Base-by-base conservation (phyloP, 2,797 vertebrate genomes). In the Limnodromus scolopaceus region DNA sequence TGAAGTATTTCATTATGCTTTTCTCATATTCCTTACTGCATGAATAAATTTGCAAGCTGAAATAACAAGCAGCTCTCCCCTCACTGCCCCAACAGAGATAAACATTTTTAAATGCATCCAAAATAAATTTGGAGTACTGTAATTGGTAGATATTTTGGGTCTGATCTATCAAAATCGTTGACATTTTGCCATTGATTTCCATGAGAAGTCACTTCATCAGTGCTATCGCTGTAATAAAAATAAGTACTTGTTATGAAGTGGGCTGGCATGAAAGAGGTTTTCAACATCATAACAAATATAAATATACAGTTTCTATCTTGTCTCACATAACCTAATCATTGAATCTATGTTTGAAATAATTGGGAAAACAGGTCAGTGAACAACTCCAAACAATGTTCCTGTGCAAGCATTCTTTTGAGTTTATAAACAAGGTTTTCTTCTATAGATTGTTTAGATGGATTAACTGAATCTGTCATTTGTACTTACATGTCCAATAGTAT, bases 81-180 rank as follows among this genome's bases (percentile, higher is more conserved):
- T 6, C 22, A 39, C 45, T 71, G n/a, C 23, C 36, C n/a, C 27
- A 60, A 23, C 4, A n/a, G 41, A 84, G 48, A 71, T 60, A 70
- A 89, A 75, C 8, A 61, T 81, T 89, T 92, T 61, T 13, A 71
- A 74, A 93, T 38, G 19, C 19, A 60, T 91, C 48, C 1, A 1
- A 89, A 93, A 85, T 46, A 77, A 54, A 85, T 80, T 77, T 71
- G 16, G 22, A 93, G 64, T 68, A 68, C 49, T 57, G 64, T 78
- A 91, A 46, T 61, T 85, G 68, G 53, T 48, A 85, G 30, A 30
- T 94, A 68, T 95, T 91, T 95, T 70, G 28, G 24, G 17, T 49
- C 30, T 75, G 22, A 93, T 87, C 89, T 93, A 78, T 93, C 72
- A 89, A 92, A 94, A 80, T 51, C 41, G 85, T 80, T 81, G 72